Evolutionary conservation across 2,797 vertebrate species (phyloP), one percentile per base, ranked within the genome.

Genomic region (Poeciliopsis presidionis): DNA sequence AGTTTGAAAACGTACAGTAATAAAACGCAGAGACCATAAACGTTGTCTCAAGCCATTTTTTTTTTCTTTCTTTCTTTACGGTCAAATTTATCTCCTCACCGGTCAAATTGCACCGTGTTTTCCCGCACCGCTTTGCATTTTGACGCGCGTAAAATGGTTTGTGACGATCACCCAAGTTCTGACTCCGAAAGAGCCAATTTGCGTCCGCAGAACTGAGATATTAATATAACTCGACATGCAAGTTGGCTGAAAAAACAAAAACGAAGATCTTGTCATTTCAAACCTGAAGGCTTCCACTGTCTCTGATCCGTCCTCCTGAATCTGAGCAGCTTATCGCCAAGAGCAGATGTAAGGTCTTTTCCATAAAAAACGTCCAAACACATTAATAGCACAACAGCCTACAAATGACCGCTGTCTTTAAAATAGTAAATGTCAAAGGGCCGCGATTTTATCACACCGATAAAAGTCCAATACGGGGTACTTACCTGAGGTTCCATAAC

Each of bases 361-460:
- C 67, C 25, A 70, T 70, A 70, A 70, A 70, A 70, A 70, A 46
- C 28, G 43, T 70, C 43, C 67, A 45, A 70, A 46, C 67, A 70
- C 43, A 28, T 45, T 70, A 46, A n/a, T 70, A 9, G 67, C 67
- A 45, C n/a, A 70, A 70, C 67, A 70, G 67, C 41, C 67, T 46
- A 41, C 63, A 67, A 67, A 63, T 41, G 36, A 41, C 33, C 30
- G 18, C 61, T 28, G 65, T 43, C 65, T 43, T 70, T 70, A 70
- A 70, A 70, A 45, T 70, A 70, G 67, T 45, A 45, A 70, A 70
- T 70, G 67, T 70, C 67, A 70, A 45, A 45, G 67, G 25, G 67
- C 67, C 28, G 12, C 7, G 67, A 70, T 45, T 70, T 70, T 70
- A 70, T 70, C 16, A 70, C n/a, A 70, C 67, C 3, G 13, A n/a